Evolutionary conservation across 2,113 vertebrate species (phyloP).

Genomic region (Excalfactoria chinensis): DNA sequence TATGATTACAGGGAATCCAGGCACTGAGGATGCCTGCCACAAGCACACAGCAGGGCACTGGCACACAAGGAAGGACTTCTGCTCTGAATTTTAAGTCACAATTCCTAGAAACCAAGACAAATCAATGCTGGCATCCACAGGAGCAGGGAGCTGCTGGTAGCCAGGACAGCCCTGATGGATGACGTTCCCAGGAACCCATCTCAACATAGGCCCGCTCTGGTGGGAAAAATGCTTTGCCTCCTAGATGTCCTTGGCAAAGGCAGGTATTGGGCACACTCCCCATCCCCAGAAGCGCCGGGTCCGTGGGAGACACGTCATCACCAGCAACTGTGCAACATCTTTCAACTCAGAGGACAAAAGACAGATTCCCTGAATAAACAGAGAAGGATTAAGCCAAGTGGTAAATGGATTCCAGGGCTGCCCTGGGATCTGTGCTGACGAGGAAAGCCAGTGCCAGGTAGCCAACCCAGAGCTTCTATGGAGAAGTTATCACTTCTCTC

Average conservation of each 20-base stretch:
- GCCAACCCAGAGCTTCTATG: not conserved
- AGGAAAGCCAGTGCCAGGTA: slow-evolving; percentile 44
- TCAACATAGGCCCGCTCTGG: not conserved
- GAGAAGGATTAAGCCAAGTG: slow-evolving; percentile 63
- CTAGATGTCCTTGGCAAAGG: slow-evolving; percentile 29
- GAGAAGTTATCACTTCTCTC: slow-evolving; percentile 25
- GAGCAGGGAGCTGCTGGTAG: not conserved
- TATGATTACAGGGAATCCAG: not conserved
- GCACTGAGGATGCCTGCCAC: not conserved
- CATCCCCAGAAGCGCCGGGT: not conserved
- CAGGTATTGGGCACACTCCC: not conserved
- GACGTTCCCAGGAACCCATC: not conserved
- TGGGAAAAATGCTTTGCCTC: slow-evolving; percentile 32
- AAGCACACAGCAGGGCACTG: not conserved
- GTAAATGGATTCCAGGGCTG: slow-evolving; percentile 56
- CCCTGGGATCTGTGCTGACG: not conserved
- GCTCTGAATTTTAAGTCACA: not conserved
- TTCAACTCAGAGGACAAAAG: slow-evolving; percentile 28
- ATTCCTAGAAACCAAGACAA: not conserved
- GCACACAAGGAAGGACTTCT: not conserved
- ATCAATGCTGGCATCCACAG: not conserved
- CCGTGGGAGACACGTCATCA: not conserved
- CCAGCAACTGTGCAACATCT: slow-evolving; percentile 50
- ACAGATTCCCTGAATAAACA: slow-evolving; percentile 44
- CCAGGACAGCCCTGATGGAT: not conserved